Base-by-base conservation (phyloP, 2,888 invertebrate genomes). In the Plagodis pulveraria region DNA sequence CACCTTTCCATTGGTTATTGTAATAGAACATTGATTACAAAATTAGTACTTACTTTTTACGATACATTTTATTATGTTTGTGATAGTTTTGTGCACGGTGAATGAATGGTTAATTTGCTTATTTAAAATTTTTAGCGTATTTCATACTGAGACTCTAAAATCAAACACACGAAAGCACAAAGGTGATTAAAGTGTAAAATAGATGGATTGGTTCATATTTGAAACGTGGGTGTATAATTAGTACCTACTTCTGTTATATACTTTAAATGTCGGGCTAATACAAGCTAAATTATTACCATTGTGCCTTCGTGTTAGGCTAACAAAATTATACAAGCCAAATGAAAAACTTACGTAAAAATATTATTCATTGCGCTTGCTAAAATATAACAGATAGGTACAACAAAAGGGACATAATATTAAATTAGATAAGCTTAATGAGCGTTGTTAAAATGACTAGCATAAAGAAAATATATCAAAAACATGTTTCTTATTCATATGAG, bases 361-460 rank as follows among this genome's bases (percentile, higher is more conserved):
- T 60, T 63, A 68, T 44, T 49, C 12, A n/a, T n/a, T n/a, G n/a
- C n/a, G n/a, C n/a, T n/a, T n/a, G n/a, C n/a, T n/a, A n/a, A n/a
- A n/a, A n/a, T n/a, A n/a, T n/a, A n/a, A n/a, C n/a, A 55, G 65
- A 67, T 65, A 66, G 56, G 59, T 63, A 62, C 57, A 57, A 56
- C 48, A 70, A 60, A 54, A 60, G 54, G 67, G 63, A 74, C 73
- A 71, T 74, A 50, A 77, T 72, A 74, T 74, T 74, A 69, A 73
- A 62, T 58, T 67, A 63, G 54, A 56, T 60, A 58, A 12, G 42
- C 12, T 62, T 59, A 41, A 67, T 63, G 58, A 69, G 73, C 73
- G 70, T 76, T 73, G 74, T 81, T 82, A 81, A 82, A 83, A 86
- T 86, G 86, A 86, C 86, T 86, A 86, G 86, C 76, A 80, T 60